Evolutionary conservation across 1,140 invertebrate species (phyloP), one percentile per base, ranked within the genome.

Genomic region (Drosophila pectinifera): DNA sequence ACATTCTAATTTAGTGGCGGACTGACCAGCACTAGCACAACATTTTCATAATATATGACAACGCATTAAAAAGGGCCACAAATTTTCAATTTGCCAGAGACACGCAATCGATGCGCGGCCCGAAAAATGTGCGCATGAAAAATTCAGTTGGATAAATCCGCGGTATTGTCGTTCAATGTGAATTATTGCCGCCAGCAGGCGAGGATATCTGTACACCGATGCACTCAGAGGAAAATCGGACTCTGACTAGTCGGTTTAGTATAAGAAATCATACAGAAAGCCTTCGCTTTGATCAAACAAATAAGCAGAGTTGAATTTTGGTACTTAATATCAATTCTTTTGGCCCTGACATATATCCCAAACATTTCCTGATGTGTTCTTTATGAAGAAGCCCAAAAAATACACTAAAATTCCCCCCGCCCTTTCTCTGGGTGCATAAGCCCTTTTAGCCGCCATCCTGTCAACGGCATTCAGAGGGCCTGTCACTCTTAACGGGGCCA

Each of bases 31-130:
- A 28, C 16, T 42, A 24, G 49, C 42, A 24, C 24, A 70, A 70
- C 28, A 70, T 70, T 70, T 70, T 70, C 49, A 70, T 70, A 70
- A 70, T 70, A 70, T 70, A 70, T 70, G 67, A 70, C 49, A 57
- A 46, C 41, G 42, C 46, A 70, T 70, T 70, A 70, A 56, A 70
- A 69, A 57, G 36, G 64, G 49, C 64, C 64, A 41, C 67, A 69
- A 48, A 70, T 46, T 70, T 70, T 70, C 67, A 70, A 70, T 70
- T 70, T 70, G 49, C 31, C 64, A 31, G 28, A 59, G 45, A 42
- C 58, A 61, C n/a, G 48, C 48, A 56, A 68, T 70, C 55, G 48
- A 70, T 69, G 31, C 22, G 67, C 48, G 67, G n/a, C 45, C 10
- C 26, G 28, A 51, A 22, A 73, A 53, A 51, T 65, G 57, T 49